These are phyloP conservation scores for Zaprionus bogoriensis DNA, from an alignment of 2,888 invertebrate species.

Conservation along the genomic window DNA sequence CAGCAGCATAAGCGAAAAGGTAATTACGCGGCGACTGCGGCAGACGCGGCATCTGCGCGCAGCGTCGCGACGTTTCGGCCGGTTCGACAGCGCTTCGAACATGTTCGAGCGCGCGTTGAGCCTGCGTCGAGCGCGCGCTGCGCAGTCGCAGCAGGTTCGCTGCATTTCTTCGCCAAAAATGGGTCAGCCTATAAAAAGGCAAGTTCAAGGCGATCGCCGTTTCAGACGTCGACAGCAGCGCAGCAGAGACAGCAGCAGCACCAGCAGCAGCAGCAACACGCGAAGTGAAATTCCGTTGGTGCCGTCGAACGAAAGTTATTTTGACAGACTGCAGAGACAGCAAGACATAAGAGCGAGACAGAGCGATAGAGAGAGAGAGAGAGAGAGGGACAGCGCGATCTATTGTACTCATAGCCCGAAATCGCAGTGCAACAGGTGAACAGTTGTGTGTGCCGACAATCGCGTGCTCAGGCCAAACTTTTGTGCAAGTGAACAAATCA, in stretches of 20 bases:
- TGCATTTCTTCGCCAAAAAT: conserved; percentile 84
- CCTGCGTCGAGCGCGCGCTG: conserved; percentile 29
- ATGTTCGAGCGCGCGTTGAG: conserved; percentile 40
- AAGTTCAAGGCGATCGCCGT: conserved; percentile 90
- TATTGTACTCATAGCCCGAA: conserved; percentile 7
- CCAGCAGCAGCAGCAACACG: conserved; percentile 46
- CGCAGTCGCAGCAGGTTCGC: conserved; percentile 27
- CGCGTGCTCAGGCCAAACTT: conserved; percentile 45
- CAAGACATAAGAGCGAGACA: conserved; percentile 27
- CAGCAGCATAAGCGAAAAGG: conserved; percentile 21
- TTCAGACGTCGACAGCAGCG: conserved; percentile 84
- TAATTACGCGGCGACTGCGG: conserved; percentile 22
- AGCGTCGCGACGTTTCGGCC: background rate
- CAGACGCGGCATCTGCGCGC: conserved; percentile 22
- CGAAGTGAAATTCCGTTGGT: conserved; percentile 51
- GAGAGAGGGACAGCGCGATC: conserved; percentile 9
- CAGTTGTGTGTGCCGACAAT: conserved; percentile 48
- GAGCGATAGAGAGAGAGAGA: conserved; percentile 27
- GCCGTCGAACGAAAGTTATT: conserved; percentile 63
- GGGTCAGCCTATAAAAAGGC: conserved; percentile 92
- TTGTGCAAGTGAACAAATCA: conserved; percentile 34
- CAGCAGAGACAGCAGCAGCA: conserved; percentile 49
- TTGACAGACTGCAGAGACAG: no score
- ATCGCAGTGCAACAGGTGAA: conserved; percentile 58
- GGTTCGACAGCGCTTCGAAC: conserved; percentile 36